A percentile compares a stretch with the other conserved stretches of the same genome.
Conservation (phyloP, 2,113 vertebrate species). For the Eurystomus gularis region DNA sequence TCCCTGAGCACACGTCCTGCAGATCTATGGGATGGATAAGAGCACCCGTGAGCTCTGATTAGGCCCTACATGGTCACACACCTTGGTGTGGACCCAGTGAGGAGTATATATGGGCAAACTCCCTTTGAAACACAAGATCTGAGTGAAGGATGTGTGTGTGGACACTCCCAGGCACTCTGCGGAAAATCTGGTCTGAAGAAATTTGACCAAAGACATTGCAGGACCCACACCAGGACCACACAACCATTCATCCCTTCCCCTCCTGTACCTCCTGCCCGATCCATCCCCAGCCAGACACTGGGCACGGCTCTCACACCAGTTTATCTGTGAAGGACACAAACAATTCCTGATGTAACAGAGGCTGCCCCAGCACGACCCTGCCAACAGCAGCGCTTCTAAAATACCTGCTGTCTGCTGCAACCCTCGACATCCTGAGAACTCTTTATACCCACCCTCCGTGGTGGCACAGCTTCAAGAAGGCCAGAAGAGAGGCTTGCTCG, state of each 20-base stretch:
- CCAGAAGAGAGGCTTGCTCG: not conserved
- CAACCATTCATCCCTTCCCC: not conserved
- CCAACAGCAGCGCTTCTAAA: not conserved
- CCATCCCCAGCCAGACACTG: not conserved
- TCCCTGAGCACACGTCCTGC: not conserved
- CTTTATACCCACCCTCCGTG: fast-evolving
- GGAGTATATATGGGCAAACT: not conserved
- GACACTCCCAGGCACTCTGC: not conserved
- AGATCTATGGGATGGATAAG: not conserved
- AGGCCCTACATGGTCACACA: not conserved
- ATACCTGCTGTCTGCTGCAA: not conserved
- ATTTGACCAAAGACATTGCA: not conserved
- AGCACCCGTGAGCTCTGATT: not conserved
- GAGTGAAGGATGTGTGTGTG: fast-evolving
- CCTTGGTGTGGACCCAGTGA: not conserved
- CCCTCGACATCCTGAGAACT: not conserved
- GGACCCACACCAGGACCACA: not conserved
- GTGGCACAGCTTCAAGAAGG: not conserved
- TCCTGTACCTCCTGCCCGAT: not conserved
- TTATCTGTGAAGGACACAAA: not conserved
- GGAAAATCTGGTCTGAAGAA: not conserved
- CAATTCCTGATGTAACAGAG: not conserved
- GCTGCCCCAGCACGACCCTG: not conserved
- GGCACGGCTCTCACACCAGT: not conserved
- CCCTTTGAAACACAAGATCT: not conserved